Conservation (phyloP, 2,888 invertebrate genomes). For the Epinotia demarniana region DNA sequence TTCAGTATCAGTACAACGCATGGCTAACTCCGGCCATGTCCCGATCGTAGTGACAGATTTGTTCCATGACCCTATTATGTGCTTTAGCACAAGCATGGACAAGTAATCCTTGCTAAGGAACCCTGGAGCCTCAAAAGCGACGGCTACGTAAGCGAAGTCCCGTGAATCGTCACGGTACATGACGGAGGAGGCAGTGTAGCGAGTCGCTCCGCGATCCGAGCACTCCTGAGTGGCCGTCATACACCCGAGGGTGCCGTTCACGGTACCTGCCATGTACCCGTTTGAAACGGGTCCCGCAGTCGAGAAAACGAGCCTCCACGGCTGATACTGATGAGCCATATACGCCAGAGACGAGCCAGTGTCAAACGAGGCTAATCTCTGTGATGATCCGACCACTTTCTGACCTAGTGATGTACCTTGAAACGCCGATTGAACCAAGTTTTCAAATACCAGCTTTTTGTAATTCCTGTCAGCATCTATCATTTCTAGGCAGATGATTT, state of each 20-base stretch:
- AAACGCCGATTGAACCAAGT: conserved; percentile 78
- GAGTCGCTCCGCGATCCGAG: conserved; percentile 53
- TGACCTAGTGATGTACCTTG: conserved; percentile 76
- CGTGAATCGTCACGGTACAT: conserved; percentile 71
- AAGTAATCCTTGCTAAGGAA: conserved; percentile 64
- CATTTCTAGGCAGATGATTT: conserved; percentile 64
- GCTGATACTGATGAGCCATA: conserved; percentile 62
- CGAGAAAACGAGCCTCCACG: conserved; percentile 88
- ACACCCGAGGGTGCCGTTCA: conserved; percentile 82
- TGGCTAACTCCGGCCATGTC: conserved; percentile 63
- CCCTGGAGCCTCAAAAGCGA: conserved; percentile 78
- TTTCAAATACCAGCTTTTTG: conserved; percentile 72
- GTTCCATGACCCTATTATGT: conserved; percentile 73
- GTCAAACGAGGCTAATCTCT: conserved; percentile 86
- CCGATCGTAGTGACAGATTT: conserved; percentile 61
- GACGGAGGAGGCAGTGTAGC: conserved; percentile 59
- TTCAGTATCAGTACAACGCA: conserved; percentile 58
- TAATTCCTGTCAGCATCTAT: conserved; percentile 66
- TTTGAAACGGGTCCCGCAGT: conserved; percentile 89
- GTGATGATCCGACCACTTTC: conserved; percentile 85
- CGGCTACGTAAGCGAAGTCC: conserved; percentile 71
- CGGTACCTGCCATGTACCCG: conserved; percentile 84
- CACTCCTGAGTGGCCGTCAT: conserved; percentile 43
- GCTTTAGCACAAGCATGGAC: conserved; percentile 64
- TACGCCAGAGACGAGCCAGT: conserved; percentile 55